phyloP scores from a whole-genome alignment of 35 echinoderm and acorn worm species.

The Amphiura filiformis region DNA sequence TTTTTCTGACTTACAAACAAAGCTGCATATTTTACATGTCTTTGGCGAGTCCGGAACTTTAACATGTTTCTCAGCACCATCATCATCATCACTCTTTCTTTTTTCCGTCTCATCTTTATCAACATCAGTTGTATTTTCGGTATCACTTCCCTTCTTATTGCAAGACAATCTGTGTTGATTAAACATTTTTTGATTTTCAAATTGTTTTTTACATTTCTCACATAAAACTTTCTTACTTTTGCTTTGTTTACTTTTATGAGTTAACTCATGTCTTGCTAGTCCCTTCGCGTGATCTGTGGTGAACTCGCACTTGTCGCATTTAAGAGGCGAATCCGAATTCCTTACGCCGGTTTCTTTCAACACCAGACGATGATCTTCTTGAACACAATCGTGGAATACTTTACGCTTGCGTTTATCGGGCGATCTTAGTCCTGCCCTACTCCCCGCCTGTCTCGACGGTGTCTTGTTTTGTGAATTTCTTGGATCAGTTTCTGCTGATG shows the following conservation, averaged over 20 bases:
- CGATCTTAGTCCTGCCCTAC: background rate
- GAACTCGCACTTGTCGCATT: conserved; percentile 12
- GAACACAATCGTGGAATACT: background rate
- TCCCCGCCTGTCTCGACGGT: too few relatives aligned
- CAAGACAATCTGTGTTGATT: background rate
- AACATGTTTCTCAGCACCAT: background rate
- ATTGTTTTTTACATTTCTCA: background rate
- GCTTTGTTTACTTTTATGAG: too few relatives aligned
- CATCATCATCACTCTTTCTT: background rate
- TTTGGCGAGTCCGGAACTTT: too few relatives aligned
- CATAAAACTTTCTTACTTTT: background rate
- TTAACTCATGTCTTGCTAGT: background rate
- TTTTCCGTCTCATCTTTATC: background rate
- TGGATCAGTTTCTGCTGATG: background rate
- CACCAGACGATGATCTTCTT: background rate
- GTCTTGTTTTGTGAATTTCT: too few relatives aligned
- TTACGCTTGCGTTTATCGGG: background rate
- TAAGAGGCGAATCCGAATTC: background rate
- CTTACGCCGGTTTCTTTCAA: background rate
- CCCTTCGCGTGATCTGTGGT: background rate
- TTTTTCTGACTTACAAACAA: background rate
- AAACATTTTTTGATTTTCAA: background rate
- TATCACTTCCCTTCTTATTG: background rate
- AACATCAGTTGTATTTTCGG: background rate
- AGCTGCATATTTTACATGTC: background rate